phyloP scores from a whole-genome alignment of 2,797 vertebrate genomes.

The Semaprochilodus insignis region DNA sequence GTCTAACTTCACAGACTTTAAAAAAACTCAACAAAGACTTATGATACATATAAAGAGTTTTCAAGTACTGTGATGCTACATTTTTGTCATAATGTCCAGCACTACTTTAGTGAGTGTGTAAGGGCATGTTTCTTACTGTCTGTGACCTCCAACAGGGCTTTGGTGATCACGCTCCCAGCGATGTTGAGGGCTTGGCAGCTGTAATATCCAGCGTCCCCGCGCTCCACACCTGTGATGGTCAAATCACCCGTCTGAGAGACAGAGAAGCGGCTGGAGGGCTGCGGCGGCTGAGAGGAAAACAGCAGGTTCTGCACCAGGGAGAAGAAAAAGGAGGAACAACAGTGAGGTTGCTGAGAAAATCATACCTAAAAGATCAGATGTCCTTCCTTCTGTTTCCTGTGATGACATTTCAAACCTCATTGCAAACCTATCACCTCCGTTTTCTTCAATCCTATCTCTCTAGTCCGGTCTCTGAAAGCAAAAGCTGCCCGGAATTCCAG shows the following conservation, averaged over 20 bases:
- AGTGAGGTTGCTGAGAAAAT: neutral
- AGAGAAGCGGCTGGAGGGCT: constrained; percentile 93
- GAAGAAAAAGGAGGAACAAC: neutral
- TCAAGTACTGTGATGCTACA: no score
- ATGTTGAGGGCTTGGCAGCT: constrained; percentile 99
- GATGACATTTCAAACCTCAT: no score
- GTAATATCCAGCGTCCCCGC: constrained; percentile 94
- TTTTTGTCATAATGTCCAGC: no score
- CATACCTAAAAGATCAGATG: neutral
- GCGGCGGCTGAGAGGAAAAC: constrained; percentile 96
- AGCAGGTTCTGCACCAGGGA: constrained; percentile 86
- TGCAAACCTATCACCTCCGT: no score
- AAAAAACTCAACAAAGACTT: no score
- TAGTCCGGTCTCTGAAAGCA: no score
- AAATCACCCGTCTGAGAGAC: constrained; percentile 96
- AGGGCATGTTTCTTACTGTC: constrained; percentile 84
- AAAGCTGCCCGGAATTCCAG: no score
- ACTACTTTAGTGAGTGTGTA: neutral
- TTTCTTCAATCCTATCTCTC: no score
- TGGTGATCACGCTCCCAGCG: constrained; percentile 98
- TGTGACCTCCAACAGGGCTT: constrained; percentile 96
- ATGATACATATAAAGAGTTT: no score
- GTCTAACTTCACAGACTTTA: no score
- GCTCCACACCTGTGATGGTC: constrained; percentile 92
- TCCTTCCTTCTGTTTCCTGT: no score